A percentile compares a stretch with the other conserved stretches of the same genome.
Conservation (phyloP, 2,888 invertebrate species). For the Drosophila mulleri region DNA sequence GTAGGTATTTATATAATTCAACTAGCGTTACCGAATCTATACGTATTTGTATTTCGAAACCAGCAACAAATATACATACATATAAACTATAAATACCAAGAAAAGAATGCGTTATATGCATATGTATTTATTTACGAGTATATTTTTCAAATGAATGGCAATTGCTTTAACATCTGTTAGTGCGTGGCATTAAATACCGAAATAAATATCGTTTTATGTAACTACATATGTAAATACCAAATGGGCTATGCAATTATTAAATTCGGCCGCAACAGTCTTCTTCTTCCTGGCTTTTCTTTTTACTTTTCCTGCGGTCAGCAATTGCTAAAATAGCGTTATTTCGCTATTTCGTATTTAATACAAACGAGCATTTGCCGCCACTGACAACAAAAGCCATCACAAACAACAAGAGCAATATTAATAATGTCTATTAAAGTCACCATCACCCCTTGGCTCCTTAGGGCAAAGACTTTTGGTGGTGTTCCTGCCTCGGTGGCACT, state of each 20-base stretch:
- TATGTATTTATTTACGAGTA: neutral
- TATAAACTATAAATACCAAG: neutral
- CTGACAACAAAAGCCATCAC: conserved; percentile 4
- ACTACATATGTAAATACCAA: conserved; percentile 2
- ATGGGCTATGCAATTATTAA: neutral
- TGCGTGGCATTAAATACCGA: neutral
- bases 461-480: conserved; percentile 15
- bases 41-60: no score
- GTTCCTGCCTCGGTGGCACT: conserved; percentile 32
- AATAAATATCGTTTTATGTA: neutral
- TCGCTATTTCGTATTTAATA: conserved; percentile 5
- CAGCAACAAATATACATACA: no score
- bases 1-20: neutral
- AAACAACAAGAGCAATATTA: conserved; percentile 11
- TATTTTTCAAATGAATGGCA: conserved; percentile 1
- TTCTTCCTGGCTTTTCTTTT: neutral
- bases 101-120: neutral
- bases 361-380: conserved; percentile 3
- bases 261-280: conserved; percentile 1
- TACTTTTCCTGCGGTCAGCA: neutral
- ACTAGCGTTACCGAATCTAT: neutral
- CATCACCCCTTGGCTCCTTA: conserved; percentile 4
- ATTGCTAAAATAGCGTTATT: conserved; percentile 6
- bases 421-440: conserved; percentile 40
- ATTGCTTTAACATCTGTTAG: conserved; percentile 3